Percentiles rank a stretch among this genome's conserved stretches.
phyloP scores from a whole-genome alignment of 2,888 invertebrate genomes.

The Lottia gigantea region DNA sequence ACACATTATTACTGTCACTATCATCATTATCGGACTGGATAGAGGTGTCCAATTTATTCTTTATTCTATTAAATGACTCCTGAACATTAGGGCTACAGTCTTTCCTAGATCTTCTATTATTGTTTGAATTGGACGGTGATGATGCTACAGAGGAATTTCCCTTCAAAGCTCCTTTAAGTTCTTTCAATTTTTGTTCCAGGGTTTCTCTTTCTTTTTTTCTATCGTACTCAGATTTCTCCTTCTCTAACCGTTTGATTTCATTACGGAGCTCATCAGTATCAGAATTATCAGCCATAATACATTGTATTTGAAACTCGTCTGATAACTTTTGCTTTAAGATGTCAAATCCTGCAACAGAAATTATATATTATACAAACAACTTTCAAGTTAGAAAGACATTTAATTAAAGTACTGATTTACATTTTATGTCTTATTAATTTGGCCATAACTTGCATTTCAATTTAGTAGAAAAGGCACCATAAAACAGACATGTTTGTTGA shows the following conservation, averaged over 20 bases:
- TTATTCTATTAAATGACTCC: background rate
- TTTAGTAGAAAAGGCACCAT: too few species aligned
- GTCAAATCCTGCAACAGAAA: too few species aligned
- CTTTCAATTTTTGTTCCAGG: constrained; percentile 32
- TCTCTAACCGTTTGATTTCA: constrained; percentile 31
- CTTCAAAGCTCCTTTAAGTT: constrained; percentile 32
- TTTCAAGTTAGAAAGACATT: too few species aligned
- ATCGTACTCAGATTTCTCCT: constrained; percentile 35
- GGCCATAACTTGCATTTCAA: too few species aligned
- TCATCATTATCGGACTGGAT: background rate
- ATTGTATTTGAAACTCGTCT: background rate
- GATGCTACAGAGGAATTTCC: constrained; percentile 22
- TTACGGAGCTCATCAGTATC: constrained; percentile 1
- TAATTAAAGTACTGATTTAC: too few species aligned
- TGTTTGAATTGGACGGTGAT: background rate
- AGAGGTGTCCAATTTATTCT: background rate
- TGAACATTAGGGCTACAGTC: background rate
- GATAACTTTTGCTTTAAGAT: background rate
- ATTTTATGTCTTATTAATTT: too few species aligned
- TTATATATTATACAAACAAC: too few species aligned
- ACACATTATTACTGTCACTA: background rate
- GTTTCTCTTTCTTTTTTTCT: constrained; percentile 28
- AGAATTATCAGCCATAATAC: constrained; percentile 4
- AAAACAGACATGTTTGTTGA: too few species aligned
- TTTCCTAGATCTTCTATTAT: background rate